Conservation (phyloP, 2,797 vertebrate species). For the Coendou prehensilis region DNA sequence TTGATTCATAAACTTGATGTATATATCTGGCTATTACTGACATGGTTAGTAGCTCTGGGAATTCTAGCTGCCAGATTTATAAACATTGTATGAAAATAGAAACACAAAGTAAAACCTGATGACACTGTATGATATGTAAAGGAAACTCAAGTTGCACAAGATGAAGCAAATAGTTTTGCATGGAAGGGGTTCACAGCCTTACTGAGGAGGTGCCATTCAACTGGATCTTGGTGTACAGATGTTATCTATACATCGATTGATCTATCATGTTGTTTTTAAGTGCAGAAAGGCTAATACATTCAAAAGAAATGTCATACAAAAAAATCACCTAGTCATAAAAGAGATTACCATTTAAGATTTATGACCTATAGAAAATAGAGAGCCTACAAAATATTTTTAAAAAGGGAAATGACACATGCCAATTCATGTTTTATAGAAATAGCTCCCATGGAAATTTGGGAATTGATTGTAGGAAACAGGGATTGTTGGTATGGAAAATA, state of each 20-base stretch:
- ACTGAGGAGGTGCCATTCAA: neutral
- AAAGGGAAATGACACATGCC: neutral
- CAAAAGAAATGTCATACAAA: neutral
- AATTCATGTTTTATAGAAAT: neutral
- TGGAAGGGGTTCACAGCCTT: neutral
- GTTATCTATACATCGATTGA: neutral
- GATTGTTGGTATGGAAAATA: neutral
- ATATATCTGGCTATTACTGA: neutral
- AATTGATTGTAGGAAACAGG: neutral
- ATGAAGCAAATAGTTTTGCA: neutral
- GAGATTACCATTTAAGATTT: neutral
- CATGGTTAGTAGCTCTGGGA: neutral
- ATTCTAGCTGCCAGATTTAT: neutral
- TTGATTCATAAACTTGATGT: neutral
- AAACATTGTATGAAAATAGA: neutral
- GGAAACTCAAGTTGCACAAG: neutral
- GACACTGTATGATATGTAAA: neutral
- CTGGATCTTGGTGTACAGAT: neutral
- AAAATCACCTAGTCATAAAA: neutral
- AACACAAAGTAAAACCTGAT: neutral
- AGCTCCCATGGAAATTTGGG: neutral
- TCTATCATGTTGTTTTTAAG: neutral
- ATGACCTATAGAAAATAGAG: neutral
- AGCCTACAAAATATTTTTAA: neutral
- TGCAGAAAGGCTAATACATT: neutral